Base-by-base conservation (phyloP, 2,797 vertebrate genomes). In the Sebastes nivosus region DNA sequence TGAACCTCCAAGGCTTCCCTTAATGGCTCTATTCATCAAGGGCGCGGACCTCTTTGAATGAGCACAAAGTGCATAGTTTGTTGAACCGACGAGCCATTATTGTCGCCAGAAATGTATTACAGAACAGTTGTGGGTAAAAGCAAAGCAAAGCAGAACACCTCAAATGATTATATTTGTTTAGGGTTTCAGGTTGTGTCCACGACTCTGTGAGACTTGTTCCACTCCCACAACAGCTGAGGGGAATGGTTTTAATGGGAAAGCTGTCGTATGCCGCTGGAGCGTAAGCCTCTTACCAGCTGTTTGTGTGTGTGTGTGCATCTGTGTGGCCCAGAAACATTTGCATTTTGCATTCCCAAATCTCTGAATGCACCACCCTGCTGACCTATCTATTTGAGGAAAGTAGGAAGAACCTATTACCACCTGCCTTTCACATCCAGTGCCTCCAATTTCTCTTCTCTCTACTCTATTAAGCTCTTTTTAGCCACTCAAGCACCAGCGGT, bases 221-320 rank as follows among this genome's bases (percentile, higher is more conserved):
- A 76, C 55, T 85, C 59, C 22, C 22, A 68, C 73, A 81, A n/a
- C 83, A 85, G 85, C 77, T 72, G 89, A 91, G 63, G 72, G 78
- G 75, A 88, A 90, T 83, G 86, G 80, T 83, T 87, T 86, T 86
- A 86, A 92, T 88, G 86, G 77, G 81, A 81, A 88, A 84, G 76
- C 85, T 87, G 86, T 85, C 75, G 65, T 72, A 70, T 58, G 38
- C 76, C 78, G 80, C 80, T 90, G 84, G 79, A 89, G 79, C 60
- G 2, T 90, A 92, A 92, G 84, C 93, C 85, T 86, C 88, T 93
- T 88, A 90, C 70, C 87, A 89, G 87, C 79, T 91, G 82, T 87
- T 38, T 72, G 67, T 75, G 38, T 74, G 30, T 71, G 57, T 29
- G 16, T 29, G n/a, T 63, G 67, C 16, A 72, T 91, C 25, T 85